phyloP scores from a whole-genome alignment of 2,113 vertebrate genomes.

The Pteronura brasiliensis region DNA sequence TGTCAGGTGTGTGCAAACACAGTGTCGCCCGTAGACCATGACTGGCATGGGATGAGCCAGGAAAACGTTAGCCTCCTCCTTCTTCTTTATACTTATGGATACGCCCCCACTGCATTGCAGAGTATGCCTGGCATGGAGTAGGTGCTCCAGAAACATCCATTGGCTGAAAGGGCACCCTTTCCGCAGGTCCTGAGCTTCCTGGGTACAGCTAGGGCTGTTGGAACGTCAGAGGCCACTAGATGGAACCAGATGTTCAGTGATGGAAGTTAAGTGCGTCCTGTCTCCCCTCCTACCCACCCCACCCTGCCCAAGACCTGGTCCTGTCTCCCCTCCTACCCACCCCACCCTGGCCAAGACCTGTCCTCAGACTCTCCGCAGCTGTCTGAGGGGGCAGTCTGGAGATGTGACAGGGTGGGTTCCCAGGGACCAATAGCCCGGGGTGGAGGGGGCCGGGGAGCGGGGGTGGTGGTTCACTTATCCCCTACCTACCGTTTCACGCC shows the following conservation, averaged over 20 bases:
- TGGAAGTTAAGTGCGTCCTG: not conserved
- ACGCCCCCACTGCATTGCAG: rapidly evolving
- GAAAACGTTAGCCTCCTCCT: not conserved
- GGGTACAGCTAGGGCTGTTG: not conserved
- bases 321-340: rapidly evolving
- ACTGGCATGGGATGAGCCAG: rapidly evolving
- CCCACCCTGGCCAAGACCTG: not conserved
- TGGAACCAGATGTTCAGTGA: constrained; percentile 44
- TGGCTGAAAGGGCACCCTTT: rapidly evolving
- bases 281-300: not conserved
- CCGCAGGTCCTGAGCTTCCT: not conserved
- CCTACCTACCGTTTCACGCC: not conserved
- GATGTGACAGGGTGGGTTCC: too few species aligned
- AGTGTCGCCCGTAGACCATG: not conserved
- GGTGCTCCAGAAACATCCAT: rapidly evolving
- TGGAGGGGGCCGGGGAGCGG: too few species aligned
- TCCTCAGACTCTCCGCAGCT: not conserved
- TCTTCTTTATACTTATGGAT: not conserved
- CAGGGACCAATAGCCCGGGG: too few species aligned
- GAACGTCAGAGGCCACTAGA: constrained; percentile 44
- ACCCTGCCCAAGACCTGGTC: not conserved
- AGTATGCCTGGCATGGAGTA: rapidly evolving
- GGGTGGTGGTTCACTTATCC: not conserved
- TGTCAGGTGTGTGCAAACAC: not conserved
- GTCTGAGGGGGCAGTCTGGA: not conserved